phyloP scores from a whole-genome alignment of 2,888 invertebrate genomes.

The Slavum lentiscoides region DNA sequence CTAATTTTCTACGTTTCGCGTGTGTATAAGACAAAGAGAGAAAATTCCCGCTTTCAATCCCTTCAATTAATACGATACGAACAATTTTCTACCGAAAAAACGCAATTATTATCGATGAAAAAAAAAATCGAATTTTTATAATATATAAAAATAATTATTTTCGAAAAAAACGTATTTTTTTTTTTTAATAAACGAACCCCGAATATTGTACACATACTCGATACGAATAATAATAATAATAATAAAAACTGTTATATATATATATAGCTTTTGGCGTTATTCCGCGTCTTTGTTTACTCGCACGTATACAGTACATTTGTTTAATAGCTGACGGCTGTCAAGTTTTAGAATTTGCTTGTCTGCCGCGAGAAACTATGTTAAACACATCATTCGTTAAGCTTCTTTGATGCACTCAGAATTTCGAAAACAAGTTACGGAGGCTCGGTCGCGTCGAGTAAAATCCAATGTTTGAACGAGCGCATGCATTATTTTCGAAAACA shows the following conservation, averaged over 20 bases:
- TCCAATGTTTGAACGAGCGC: not conserved
- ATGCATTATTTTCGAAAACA: not conserved
- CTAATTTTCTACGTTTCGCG: too few relatives aligned
- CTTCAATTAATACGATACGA: too few relatives aligned
- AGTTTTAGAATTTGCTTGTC: constrained; percentile 17
- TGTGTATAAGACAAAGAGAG: too few relatives aligned
- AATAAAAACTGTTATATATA: not conserved
- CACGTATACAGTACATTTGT: not conserved
- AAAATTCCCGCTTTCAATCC: too few relatives aligned
- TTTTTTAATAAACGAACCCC: too few relatives aligned
- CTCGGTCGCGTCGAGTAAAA: not conserved
- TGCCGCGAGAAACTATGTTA: constrained; percentile 21
- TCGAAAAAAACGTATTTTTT: too few relatives aligned
- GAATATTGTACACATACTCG: too few relatives aligned
- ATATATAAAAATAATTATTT: too few relatives aligned
- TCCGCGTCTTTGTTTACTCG: not conserved
- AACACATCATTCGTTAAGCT: constrained; percentile 20
- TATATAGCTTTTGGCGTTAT: constrained; percentile 8
- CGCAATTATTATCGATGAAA: too few relatives aligned
- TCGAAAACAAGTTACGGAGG: constrained; percentile 1
- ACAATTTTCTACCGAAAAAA: too few relatives aligned
- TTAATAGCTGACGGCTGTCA: constrained; percentile 40
- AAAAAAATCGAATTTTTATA: too few relatives aligned
- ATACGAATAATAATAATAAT: not conserved
- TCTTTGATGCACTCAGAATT: constrained; percentile 45